phyloP scores from a whole-genome alignment of 2,888 invertebrate species.

The Andricus quercusramuli region DNA sequence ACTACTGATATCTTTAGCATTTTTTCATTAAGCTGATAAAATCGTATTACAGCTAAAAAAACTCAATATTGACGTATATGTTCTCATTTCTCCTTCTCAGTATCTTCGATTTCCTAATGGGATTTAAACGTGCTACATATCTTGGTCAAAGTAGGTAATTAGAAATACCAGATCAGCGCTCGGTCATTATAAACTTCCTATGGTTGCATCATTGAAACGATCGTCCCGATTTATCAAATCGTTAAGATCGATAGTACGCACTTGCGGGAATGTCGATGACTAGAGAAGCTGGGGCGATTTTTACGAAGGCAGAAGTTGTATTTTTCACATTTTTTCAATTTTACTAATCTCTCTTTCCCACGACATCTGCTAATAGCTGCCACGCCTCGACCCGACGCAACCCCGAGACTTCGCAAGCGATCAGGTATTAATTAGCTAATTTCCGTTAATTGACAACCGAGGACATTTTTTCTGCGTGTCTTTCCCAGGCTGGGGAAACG shows the following conservation, averaged over 20 bases:
- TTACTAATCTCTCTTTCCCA: conserved; percentile 2
- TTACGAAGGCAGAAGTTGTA: not conserved
- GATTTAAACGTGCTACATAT: conserved; percentile 17
- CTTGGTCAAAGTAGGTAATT: conserved; percentile 49
- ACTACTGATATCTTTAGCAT: not conserved
- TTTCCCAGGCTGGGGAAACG: conserved; percentile 77
- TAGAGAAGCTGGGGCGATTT: not conserved
- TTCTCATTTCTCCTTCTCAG: not conserved
- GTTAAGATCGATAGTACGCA: conserved; percentile 43
- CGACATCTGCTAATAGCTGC: conserved; percentile 15
- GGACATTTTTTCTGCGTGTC: conserved; percentile 73
- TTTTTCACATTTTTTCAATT: not conserved
- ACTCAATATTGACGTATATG: not conserved
- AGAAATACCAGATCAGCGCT: conserved; percentile 57
- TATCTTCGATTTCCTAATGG: conserved; percentile 1
- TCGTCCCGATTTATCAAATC: conserved; percentile 50
- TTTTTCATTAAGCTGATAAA: not conserved
- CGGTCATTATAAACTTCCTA: conserved; percentile 47
- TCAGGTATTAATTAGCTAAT: conserved; percentile 77
- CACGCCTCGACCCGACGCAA: conserved; percentile 20
- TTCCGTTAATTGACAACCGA: conserved; percentile 75
- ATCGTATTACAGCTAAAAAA: not conserved
- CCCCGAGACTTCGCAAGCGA: conserved; percentile 49
- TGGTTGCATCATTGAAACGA: conserved; percentile 40
- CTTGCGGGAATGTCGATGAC: not conserved